A percentile compares a stretch with the other conserved stretches of the same genome.
Conservation (phyloP, 2,797 vertebrate species). For the Microchirus variegatus region DNA sequence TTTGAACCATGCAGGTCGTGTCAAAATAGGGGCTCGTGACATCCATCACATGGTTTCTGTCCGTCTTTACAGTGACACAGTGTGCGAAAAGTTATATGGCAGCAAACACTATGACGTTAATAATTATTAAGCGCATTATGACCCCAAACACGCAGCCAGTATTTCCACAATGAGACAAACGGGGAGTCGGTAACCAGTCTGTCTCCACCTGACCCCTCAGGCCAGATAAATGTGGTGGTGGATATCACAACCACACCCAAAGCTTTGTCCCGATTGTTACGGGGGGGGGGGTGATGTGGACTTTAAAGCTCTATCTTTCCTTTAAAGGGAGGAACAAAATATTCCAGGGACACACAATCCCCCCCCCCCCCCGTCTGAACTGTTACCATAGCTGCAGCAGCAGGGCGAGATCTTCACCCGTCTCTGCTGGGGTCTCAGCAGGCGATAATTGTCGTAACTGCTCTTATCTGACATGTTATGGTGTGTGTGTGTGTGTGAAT, state of each 20-base stretch:
- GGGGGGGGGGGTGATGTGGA: slow-evolving; percentile 1
- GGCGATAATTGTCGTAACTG: slow-evolving; percentile 20
- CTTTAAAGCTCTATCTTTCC: neutral
- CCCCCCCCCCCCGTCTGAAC: neutral
- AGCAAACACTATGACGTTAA: slow-evolving; percentile 5
- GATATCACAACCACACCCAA: slow-evolving; percentile 31
- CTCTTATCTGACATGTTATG: slow-evolving; percentile 7
- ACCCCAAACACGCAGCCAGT: no score
- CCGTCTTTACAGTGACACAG: no score
- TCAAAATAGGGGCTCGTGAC: no score
- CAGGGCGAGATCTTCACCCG: neutral
- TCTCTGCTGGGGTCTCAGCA: slow-evolving; percentile 28
- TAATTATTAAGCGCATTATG: no score
- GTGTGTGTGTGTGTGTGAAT: neutral
- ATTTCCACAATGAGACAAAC: neutral
- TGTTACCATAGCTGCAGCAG: slow-evolving; percentile 9
- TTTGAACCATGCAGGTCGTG: no score
- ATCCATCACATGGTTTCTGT: no score
- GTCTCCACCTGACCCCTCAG: slow-evolving; percentile 24
- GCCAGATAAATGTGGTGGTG: slow-evolving; percentile 6
- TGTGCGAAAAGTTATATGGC: neutral
- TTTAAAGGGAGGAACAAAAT: neutral
- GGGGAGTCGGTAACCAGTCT: neutral
- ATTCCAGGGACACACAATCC: neutral
- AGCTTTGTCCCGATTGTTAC: slow-evolving; percentile 40